Evolutionary conservation across 2,113 vertebrate genomes (phyloP).

Genomic region (Heptranchias perlo): DNA sequence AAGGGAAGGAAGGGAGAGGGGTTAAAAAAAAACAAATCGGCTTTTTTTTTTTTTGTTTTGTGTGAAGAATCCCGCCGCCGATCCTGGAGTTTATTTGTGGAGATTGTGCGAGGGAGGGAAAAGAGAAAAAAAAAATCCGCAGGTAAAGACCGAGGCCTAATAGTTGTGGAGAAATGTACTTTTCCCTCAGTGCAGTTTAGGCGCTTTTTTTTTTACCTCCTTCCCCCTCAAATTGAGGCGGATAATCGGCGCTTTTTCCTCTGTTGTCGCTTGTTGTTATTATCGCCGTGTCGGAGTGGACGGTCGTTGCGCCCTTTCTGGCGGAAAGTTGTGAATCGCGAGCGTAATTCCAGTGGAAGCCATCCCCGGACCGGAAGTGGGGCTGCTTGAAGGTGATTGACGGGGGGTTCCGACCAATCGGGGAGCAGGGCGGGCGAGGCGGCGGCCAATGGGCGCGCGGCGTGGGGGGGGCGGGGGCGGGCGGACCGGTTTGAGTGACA

Average conservation of each 20-base stretch:
- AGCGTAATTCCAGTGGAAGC: background rate
- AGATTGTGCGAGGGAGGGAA: too few relatives aligned
- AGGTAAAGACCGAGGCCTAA: background rate
- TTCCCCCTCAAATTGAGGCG: too few relatives aligned
- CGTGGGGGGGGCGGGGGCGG: background rate
- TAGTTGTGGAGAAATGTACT: background rate
- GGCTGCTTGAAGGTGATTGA: background rate
- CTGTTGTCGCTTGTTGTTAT: too few relatives aligned
- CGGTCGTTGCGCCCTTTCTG: background rate
- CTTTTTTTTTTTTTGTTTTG: too few relatives aligned
- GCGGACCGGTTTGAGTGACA: background rate
- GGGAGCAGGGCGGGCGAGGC: accelerated
- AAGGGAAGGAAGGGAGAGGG: background rate
- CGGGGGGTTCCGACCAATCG: background rate
- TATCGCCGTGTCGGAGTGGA: too few relatives aligned
- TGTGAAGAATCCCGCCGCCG: too few relatives aligned
- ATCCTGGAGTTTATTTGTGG: too few relatives aligned
- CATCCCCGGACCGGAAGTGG: background rate
- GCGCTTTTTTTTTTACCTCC: too few relatives aligned
- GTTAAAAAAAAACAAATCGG: too few relatives aligned
- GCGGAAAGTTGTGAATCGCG: background rate
- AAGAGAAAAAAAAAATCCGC: background rate
- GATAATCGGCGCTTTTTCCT: background rate
- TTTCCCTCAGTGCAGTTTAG: too few relatives aligned
- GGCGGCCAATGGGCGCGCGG: background rate